These are phyloP conservation scores for Chrosomus eos DNA, from an alignment of 2,797 vertebrate genomes.

Conservation along the genomic window DNA sequence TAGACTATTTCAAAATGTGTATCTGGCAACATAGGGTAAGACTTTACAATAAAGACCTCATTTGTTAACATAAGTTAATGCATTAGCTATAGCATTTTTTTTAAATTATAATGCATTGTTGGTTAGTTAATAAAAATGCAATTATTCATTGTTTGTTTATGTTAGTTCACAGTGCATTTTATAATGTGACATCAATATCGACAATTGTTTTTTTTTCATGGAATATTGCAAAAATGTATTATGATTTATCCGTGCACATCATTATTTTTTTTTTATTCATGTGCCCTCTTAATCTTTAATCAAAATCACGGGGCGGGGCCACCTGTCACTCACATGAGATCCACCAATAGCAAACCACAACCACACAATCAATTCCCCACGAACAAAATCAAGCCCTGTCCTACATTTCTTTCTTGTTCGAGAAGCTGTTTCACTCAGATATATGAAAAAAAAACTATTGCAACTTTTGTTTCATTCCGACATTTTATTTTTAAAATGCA, in stretches of 20 bases:
- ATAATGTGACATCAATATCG: neutral
- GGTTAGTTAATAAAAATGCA: neutral
- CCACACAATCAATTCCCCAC: neutral
- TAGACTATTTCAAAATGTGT: neutral
- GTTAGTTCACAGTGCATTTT: neutral
- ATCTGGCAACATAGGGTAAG: neutral
- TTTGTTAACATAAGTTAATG: neutral
- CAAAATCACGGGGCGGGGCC: neutral
- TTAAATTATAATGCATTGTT: neutral
- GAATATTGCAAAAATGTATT: neutral
- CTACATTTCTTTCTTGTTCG: neutral
- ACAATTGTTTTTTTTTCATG: no score
- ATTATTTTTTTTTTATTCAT: neutral
- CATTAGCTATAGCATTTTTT: neutral
- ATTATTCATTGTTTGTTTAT: neutral
- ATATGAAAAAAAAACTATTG: neutral
- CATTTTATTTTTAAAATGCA: neutral
- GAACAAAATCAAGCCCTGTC: neutral
- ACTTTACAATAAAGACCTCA: neutral
- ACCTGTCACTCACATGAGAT: neutral
- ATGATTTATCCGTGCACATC: neutral
- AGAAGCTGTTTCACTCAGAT: neutral
- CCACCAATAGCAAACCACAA: neutral
- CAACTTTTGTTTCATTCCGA: neutral
- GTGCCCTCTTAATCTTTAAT: neutral